Evolutionary conservation across 2,888 invertebrate species (phyloP), one percentile per base, ranked within the genome.

Genomic region (Aleiodes leptofemur): DNA sequence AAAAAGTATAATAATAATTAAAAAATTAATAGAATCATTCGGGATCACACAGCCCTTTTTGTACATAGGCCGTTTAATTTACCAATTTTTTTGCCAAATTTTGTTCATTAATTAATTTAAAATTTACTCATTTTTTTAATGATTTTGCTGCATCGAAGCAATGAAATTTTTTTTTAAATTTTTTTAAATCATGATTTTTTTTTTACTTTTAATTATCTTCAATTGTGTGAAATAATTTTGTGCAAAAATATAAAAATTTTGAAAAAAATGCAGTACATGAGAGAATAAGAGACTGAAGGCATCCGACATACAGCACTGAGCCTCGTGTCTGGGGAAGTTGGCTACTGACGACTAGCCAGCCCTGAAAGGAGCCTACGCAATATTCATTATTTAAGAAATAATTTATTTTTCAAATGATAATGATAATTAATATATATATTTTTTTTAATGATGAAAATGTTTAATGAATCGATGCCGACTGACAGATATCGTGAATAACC

Each of bases 271-370:
- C 56, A 38, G 68, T 72, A 74, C 69, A 77, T 68, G 74, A 74
- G 53, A 50, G 69, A 64, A 73, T 76, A 72, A 73, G 79, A 76
- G 59, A 83, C 85, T 83, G 82, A 84, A 79, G 83, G 86, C 88
- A 86, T 89, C 88, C 87, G 85, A 88, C 84, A 88, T 86, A 88
- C 86, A 90, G 90, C 90, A 90, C 90, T 89, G 85, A 90, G 87
- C 88, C 89, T 90, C 90, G 90, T 90, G 90, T 90, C 89, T 90
- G 90, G 89, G 90, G 90, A 90, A 88, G 87, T 85, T 85, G 85
- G 87, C 85, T 86, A 76, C 59, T 72, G 84, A 87, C 85, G 86
- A 87, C 87, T 14, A 86, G 88, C 86, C 87, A 83, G 84, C 87
- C 89, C 88, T 87, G 86, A 85, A 34, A 51, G 88, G 88, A 88